Base-by-base conservation (phyloP, 64 coral and sea anemone species). In the Exaiptasia diaphana region DNA sequence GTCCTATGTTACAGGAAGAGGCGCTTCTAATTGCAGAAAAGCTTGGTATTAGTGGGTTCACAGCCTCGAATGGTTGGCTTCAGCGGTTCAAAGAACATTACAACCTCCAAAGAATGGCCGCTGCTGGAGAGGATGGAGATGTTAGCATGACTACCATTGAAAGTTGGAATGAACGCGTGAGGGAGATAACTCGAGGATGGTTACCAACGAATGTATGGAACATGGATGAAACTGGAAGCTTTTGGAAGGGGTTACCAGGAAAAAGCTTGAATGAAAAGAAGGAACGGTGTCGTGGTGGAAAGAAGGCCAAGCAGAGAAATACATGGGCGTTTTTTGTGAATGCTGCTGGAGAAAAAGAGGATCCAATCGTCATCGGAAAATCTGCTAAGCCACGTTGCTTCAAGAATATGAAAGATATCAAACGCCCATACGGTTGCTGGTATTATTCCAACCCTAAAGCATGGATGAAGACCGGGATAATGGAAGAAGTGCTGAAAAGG, bases 281-380 rank as follows among this genome's bases (percentile, higher is more conserved):
- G 59, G 74, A 74, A 68, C 71, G 71, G 36, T 86, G 83, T 35
- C 60, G 37, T 15, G 73, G 61, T 39, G 60, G 73, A n/a, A 87
- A 87, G 55, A 62, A 76, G 20, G 74, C 60, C 73, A 77, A 87
- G 63, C 72, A 87, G 39, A 68, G 84, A 78, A 28, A 39, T 11
- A 87, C 73, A 29, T 65, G 72, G 28, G 73, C 74, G 33, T 86
- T 86, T 64, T 86, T 86, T 86, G 54, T 65, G 7, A 85, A 85
- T 62, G 49, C 82, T 21, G 56, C 71, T 17, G 85, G 50, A 4
- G 75, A 53, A 32, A 79, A 53, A 28, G 85, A 88, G 37, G 32
- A 54, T 25, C 39, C 40, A 37, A 87, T 77, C 53, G 57, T 77
- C 37, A 87, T 67, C 35, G 83, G 83, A 17, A 87, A 77, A 32